Conservation (phyloP, 2,113 vertebrate genomes). For the Penelope pileata region DNA sequence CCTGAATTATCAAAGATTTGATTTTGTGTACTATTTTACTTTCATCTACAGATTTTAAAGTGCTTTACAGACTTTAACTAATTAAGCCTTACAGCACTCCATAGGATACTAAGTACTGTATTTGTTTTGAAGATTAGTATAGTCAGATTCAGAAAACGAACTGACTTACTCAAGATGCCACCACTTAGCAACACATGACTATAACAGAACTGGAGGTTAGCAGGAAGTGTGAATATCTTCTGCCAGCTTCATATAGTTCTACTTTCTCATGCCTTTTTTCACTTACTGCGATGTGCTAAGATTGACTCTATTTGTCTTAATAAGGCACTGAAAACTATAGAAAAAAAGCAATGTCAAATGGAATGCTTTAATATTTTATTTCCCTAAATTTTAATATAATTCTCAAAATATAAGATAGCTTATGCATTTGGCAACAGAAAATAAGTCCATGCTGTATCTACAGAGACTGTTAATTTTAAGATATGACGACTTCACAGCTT, state of each 20-base stretch:
- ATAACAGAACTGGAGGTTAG: not conserved
- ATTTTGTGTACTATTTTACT: not conserved
- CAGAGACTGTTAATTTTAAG: not conserved
- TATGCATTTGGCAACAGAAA: not conserved
- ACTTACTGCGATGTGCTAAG: not conserved
- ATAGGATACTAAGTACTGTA: not conserved
- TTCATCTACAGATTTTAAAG: not conserved
- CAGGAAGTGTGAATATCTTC: not conserved
- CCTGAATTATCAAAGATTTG: not conserved
- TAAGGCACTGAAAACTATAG: not conserved
- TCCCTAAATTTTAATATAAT: not conserved
- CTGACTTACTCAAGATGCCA: not conserved
- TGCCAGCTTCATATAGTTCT: not conserved
- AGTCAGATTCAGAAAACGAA: slow-evolving; percentile 7
- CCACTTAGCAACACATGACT: not conserved
- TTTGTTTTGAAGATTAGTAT: slow-evolving; percentile 14
- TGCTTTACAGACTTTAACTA: not conserved
- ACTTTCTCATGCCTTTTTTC: not conserved
- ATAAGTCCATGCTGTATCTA: not conserved
- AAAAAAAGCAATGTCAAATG: not conserved
- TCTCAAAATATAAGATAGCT: not conserved
- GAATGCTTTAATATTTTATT: not conserved
- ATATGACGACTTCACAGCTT: not conserved
- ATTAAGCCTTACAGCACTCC: not conserved
- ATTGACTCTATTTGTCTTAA: not conserved